phyloP scores from a whole-genome alignment of 1,140 invertebrate species.

The Varroa destructor region DNA sequence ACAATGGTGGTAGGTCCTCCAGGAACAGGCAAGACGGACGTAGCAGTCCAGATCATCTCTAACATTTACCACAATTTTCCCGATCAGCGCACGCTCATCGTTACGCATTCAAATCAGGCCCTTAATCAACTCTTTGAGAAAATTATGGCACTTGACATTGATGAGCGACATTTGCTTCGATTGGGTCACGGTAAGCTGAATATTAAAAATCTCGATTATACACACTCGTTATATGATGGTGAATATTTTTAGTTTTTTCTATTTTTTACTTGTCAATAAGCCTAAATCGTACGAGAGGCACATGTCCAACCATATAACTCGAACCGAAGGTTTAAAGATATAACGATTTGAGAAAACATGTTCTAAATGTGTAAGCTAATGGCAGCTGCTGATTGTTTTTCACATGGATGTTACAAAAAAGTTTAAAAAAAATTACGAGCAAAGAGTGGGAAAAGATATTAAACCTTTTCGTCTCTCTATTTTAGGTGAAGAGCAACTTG shows the following conservation, averaged over 20 bases:
- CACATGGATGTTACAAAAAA: too few relatives aligned
- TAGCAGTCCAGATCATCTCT: conserved; percentile 98
- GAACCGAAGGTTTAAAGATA: too few relatives aligned
- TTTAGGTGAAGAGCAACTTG: conserved; percentile 70
- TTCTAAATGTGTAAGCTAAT: too few relatives aligned
- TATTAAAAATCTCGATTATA: background rate
- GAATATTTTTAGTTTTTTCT: too few relatives aligned
- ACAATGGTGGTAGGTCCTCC: conserved; percentile 96
- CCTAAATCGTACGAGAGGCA: too few relatives aligned
- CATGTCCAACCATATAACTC: too few relatives aligned
- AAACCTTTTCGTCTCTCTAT: background rate
- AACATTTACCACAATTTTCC: conserved; percentile 99
- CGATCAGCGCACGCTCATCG: conserved; percentile 91
- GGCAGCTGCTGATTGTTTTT: too few relatives aligned
- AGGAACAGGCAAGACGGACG: conserved; percentile 95
- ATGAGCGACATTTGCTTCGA: conserved; percentile 92
- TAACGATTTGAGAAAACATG: too few relatives aligned
- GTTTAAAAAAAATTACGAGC: too few relatives aligned
- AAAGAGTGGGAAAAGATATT: too few relatives aligned
- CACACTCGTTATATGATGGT: too few relatives aligned
- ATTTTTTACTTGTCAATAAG: too few relatives aligned
- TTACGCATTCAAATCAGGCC: conserved; percentile 99
- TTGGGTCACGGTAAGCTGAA: conserved; percentile 69
- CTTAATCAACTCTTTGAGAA: conserved; percentile 99
- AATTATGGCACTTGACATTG: conserved; percentile 93